Base-by-base conservation (phyloP, 35 echinoderm and acorn worm species). In the Apostichopus parvimensis region DNA sequence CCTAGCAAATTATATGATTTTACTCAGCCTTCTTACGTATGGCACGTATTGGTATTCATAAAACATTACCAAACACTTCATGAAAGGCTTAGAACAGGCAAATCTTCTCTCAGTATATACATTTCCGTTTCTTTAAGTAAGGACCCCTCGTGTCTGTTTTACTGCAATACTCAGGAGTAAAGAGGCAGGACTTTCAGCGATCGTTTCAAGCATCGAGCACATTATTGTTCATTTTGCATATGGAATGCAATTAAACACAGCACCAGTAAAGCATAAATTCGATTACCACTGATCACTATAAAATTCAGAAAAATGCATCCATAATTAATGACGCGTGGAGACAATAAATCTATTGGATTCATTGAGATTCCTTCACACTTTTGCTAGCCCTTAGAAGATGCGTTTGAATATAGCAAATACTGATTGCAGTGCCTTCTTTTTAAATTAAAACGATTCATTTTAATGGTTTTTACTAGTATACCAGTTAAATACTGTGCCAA, bases 231-330 rank as follows among this genome's bases (percentile, higher is more conserved):
- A 75, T 75, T 75, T 84, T 84, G 81, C 55, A 84, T 56, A 58
- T 22, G 81, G 57, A 84, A 84, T 84, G 81, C 81, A 84, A 84
- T 84, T 84, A 84, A 84, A 84, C 81, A 84, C 57, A 58, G 56
- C 81, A 20, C 54, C 81, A 84, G 81, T 59, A 60, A 84, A 58
- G 81, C 81, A 84, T 84, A 59, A 84, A 84, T 1, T 84, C 81
- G 81, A 84, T 84, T 84, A 60, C 54, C 57, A 60, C 54, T 84
- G 81, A 84, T 60, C 54, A 84, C 55, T 84, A 59, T 58, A 59
- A 75, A 54, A 84, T 84, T 59, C 81, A 20, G 20, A 18, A 84
- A 84, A 84, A 84, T 59, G 24, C 55, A 84, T 84, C 55, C 53
- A 84, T 84, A 84, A 84, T 84, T 58, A 84, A 84, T 84, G 81